Evolutionary conservation across 2,113 vertebrate genomes (phyloP).

Genomic region (Peromyscus californicus): DNA sequence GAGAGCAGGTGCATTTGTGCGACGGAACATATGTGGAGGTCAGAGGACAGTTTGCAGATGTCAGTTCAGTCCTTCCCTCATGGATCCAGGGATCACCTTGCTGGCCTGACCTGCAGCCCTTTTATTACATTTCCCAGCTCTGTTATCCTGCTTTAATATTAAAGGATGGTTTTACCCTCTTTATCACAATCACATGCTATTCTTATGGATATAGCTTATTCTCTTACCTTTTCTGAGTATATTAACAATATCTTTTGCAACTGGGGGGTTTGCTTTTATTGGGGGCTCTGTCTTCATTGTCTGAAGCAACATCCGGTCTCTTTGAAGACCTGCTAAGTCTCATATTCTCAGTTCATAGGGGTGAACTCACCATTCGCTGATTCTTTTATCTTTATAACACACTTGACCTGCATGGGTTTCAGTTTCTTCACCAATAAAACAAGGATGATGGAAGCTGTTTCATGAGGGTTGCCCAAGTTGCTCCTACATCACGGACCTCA

Average conservation of each 20-base stretch:
- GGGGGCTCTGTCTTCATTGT: neutral
- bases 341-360: neutral
- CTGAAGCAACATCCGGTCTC: neutral
- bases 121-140: neutral
- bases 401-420: slow-evolving; percentile 1
- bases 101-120: neutral
- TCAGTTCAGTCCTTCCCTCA: too few relatives aligned
- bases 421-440: slow-evolving; percentile 12
- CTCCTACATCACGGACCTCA: neutral
- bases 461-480: neutral
- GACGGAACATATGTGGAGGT: neutral
- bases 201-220: neutral
- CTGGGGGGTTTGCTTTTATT: slow-evolving; percentile 2
- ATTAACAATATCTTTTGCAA: neutral
- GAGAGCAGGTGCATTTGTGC: neutral
- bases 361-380: neutral
- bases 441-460: neutral
- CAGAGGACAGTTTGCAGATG: neutral
- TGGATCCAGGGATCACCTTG: neutral
- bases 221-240: neutral
- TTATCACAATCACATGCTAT: neutral
- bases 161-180: neutral
- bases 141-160: neutral
- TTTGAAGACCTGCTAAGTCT: neutral
- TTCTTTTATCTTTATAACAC: slow-evolving; percentile 41